Evolutionary conservation across 2,888 invertebrate species (phyloP).

Genomic region (Oscheius onirici): DNA sequence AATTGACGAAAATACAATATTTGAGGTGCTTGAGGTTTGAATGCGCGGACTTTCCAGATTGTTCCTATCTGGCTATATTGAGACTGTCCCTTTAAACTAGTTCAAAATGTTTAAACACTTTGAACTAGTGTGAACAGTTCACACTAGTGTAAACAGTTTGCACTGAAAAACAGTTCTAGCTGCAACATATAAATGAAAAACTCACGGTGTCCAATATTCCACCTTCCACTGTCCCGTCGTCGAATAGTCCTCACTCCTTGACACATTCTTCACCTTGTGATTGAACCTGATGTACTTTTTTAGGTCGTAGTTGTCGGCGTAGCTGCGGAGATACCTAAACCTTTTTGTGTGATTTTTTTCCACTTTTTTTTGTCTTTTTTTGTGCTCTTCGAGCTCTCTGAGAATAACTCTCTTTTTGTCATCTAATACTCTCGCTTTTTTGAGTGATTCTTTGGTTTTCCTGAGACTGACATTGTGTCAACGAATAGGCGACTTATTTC

Average conservation of each 20-base stretch:
- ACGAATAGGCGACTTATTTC: background rate
- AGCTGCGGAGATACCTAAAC: slow-evolving; percentile 34
- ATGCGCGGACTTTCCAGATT: too few species aligned
- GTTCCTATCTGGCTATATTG: too few species aligned
- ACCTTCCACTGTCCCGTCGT: slow-evolving; percentile 71
- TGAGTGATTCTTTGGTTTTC: background rate
- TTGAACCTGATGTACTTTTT: slow-evolving; percentile 60
- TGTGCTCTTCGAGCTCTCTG: background rate
- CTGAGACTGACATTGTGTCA: background rate
- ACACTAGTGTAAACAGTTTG: too few species aligned
- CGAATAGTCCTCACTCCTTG: slow-evolving; percentile 67
- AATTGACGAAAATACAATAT: too few species aligned
- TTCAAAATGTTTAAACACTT: too few species aligned
- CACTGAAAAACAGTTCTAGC: too few species aligned
- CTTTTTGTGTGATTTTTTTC: background rate
- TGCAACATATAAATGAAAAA: too few species aligned
- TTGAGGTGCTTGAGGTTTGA: too few species aligned
- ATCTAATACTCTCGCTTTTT: background rate
- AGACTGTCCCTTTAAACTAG: too few species aligned
- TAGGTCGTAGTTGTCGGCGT: slow-evolving; percentile 63
- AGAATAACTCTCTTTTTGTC: background rate
- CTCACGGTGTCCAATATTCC: slow-evolving; percentile 49
- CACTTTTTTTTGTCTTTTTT: background rate
- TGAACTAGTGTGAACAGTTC: too few species aligned
- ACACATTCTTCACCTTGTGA: slow-evolving; percentile 59